phyloP scores from a whole-genome alignment of 2,888 invertebrate genomes.

The Teinopalpus imperialis region DNA sequence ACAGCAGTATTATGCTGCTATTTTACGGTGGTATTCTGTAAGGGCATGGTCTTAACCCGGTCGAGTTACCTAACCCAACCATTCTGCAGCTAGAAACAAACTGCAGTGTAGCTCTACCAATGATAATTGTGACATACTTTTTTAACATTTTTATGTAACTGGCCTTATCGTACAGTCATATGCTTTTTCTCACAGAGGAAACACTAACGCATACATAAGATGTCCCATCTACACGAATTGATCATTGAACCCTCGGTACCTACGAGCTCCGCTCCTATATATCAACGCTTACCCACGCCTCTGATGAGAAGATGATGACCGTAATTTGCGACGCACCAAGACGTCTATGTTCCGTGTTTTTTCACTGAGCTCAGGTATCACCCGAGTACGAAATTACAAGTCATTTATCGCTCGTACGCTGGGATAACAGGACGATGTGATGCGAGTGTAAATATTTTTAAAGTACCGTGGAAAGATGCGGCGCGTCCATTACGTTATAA shows the following conservation, averaged over 20 bases:
- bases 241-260: slow-evolving; percentile 41
- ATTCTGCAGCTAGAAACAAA: too few relatives aligned
- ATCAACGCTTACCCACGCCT: slow-evolving; percentile 76
- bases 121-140: too few relatives aligned
- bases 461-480: slow-evolving; percentile 32
- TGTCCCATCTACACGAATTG: slow-evolving; percentile 4
- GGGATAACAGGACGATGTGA: slow-evolving; percentile 52
- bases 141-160: too few relatives aligned
- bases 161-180: too few relatives aligned
- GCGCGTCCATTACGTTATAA: slow-evolving; percentile 6
- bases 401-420: slow-evolving; percentile 74
- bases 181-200: slow-evolving; percentile 16
- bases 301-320: slow-evolving; percentile 82
- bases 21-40: too few relatives aligned
- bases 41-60: too few relatives aligned
- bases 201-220: too few relatives aligned
- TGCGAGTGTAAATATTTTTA: slow-evolving; percentile 47
- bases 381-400: slow-evolving; percentile 78
- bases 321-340: slow-evolving; percentile 82
- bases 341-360: slow-evolving; percentile 82
- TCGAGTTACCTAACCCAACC: too few relatives aligned
- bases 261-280: slow-evolving; percentile 65
- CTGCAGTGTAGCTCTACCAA: too few relatives aligned
- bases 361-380: slow-evolving; percentile 80
- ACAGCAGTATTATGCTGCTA: too few relatives aligned